phyloP scores from a whole-genome alignment of 1,140 invertebrate genomes.

The Lethrus apterus region DNA sequence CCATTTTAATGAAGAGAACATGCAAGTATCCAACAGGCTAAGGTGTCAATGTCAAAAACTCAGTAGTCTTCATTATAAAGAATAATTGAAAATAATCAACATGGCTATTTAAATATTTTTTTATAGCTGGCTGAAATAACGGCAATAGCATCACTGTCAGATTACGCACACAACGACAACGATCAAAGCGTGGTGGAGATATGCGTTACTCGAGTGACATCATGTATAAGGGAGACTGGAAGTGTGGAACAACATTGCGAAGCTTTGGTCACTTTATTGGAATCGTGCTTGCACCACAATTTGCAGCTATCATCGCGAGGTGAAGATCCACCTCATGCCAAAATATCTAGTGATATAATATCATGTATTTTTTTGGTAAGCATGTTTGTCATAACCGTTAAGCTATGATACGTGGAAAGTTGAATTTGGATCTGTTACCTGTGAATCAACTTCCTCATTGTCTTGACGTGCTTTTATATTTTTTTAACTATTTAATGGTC shows the following conservation, averaged over 20 bases:
- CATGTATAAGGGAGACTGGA: slow-evolving; percentile 81
- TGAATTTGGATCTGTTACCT: too few relatives aligned
- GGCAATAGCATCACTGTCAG: slow-evolving; percentile 68
- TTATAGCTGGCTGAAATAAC: slow-evolving; percentile 63
- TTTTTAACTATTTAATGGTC: too few relatives aligned
- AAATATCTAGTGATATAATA: slow-evolving; percentile 89
- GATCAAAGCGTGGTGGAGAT: slow-evolving; percentile 92
- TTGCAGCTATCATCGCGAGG: slow-evolving; percentile 69
- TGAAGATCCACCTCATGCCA: slow-evolving; percentile 89
- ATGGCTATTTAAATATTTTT: slow-evolving; percentile 6
- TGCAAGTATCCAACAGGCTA: too few relatives aligned
- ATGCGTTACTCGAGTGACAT: slow-evolving; percentile 80
- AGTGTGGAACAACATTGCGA: slow-evolving; percentile 79
- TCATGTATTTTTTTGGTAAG: slow-evolving; percentile 88
- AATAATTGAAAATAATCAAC: too few relatives aligned
- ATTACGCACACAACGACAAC: slow-evolving; percentile 79
- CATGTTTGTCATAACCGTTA: slow-evolving; percentile 19
- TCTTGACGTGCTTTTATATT: too few relatives aligned
- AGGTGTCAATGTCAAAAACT: too few relatives aligned
- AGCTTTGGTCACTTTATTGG: slow-evolving; percentile 72
- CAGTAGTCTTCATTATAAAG: too few relatives aligned
- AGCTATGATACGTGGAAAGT: too few relatives aligned
- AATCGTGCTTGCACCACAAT: slow-evolving; percentile 82
- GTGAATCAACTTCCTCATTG: too few relatives aligned
- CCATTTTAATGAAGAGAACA: too few relatives aligned